Conservation (phyloP, 2,113 vertebrate genomes). For the Anthoscopus minutus region DNA sequence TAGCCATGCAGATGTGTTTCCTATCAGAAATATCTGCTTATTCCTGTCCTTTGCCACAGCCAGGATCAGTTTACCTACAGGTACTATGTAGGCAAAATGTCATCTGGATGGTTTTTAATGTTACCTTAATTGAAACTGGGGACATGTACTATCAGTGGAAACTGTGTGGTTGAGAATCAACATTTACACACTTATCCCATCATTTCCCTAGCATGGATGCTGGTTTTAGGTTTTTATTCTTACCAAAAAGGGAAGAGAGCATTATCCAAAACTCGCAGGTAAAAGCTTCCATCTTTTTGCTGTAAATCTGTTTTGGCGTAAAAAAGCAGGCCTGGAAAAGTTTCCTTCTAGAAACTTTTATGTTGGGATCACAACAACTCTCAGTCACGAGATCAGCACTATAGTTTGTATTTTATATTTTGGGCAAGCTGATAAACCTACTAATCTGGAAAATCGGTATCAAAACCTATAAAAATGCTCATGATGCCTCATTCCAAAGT, state of each 20-base stretch:
- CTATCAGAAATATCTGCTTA: not conserved
- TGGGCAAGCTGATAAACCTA: not conserved
- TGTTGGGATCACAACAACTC: accelerated
- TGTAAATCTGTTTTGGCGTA: not conserved
- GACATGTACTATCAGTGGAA: not conserved
- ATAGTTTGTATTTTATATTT: not conserved
- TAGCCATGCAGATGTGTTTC: not conserved
- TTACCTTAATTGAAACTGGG: not conserved
- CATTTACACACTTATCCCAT: not conserved
- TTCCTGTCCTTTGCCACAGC: not conserved
- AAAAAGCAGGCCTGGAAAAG: not conserved
- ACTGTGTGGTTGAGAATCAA: not conserved
- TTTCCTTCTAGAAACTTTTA: not conserved
- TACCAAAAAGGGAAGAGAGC: not conserved
- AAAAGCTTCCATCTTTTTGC: not conserved
- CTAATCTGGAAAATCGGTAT: not conserved
- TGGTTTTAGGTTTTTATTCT: not conserved
- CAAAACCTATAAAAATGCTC: not conserved
- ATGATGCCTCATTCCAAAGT: not conserved
- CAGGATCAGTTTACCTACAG: not conserved
- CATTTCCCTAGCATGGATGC: not conserved
- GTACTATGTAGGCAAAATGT: not conserved
- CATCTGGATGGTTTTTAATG: not conserved
- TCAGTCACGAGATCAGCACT: not conserved
- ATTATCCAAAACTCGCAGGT: not conserved